phyloP scores from a whole-genome alignment of 2,113 vertebrate genomes.

The Osmerus mordax region DNA sequence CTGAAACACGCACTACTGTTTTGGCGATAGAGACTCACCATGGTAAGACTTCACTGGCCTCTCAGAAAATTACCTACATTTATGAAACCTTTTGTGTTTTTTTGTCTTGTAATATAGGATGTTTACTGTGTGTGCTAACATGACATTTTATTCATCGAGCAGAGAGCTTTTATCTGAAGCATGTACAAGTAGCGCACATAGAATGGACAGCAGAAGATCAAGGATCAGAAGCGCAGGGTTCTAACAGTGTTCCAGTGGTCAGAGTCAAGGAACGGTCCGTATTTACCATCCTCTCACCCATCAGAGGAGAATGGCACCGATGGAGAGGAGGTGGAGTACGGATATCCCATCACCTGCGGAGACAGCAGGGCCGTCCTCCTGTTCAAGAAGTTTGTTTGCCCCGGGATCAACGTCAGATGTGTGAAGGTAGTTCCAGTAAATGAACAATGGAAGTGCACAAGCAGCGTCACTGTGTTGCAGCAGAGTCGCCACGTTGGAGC shows the following conservation, averaged over 20 bases:
- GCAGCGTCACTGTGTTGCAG: too few relatives aligned
- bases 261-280: background rate
- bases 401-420: slow-evolving; percentile 92
- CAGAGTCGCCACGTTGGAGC: too few relatives aligned
- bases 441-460: too few relatives aligned
- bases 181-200: too few relatives aligned
- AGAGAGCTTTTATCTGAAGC: too few relatives aligned
- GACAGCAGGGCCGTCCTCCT: slow-evolving; percentile 89
- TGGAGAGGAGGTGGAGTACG: slow-evolving; percentile 83
- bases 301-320: slow-evolving; percentile 77
- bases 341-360: slow-evolving; percentile 92
- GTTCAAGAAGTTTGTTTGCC: slow-evolving; percentile 95
- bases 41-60: slow-evolving; percentile 26
- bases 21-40: slow-evolving; percentile 84
- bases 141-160: background rate
- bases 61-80: background rate
- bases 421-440: slow-evolving; percentile 77
- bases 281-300: background rate
- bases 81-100: background rate
- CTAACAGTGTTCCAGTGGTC: too few relatives aligned
- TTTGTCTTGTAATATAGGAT: background rate
- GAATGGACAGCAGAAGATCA: too few relatives aligned
- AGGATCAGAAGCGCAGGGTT: too few relatives aligned
- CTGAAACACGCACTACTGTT: slow-evolving; percentile 77
- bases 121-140: background rate